These are phyloP conservation scores for Xenopus tropicalis DNA, from an alignment of 2,113 vertebrate species.

Conservation along the genomic window UCB_Xtro_10.0 CM004443.2:212823001-212823500, in stretches of 20 bases:
- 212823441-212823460: conserved; percentile 5
- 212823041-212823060: too few species aligned
- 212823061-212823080: too few species aligned
- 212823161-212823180: too few species aligned
- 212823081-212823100: too few species aligned
- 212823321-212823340: conserved; percentile 95
- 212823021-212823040: too few species aligned
- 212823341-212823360: conserved; percentile 97
- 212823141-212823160: too few species aligned
- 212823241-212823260: conserved; percentile 91
- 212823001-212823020: too few species aligned
- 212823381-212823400: conserved; percentile 97
- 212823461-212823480: not conserved
- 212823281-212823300: conserved; percentile 99
- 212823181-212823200: too few species aligned
- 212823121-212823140: too few species aligned
- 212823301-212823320: conserved; percentile 95
- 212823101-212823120: too few species aligned
- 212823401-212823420: conserved; percentile 72
- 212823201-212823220: too few species aligned
- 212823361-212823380: conserved; percentile 94
- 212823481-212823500: accelerated
- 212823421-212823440: not conserved
- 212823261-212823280: conserved; percentile 95
- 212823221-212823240: conserved; percentile 99